Percentiles rank a stretch among this genome's conserved stretches.
phyloP scores from a whole-genome alignment of 1,140 invertebrate genomes.

The Brachionus rotundiformis region DNA sequence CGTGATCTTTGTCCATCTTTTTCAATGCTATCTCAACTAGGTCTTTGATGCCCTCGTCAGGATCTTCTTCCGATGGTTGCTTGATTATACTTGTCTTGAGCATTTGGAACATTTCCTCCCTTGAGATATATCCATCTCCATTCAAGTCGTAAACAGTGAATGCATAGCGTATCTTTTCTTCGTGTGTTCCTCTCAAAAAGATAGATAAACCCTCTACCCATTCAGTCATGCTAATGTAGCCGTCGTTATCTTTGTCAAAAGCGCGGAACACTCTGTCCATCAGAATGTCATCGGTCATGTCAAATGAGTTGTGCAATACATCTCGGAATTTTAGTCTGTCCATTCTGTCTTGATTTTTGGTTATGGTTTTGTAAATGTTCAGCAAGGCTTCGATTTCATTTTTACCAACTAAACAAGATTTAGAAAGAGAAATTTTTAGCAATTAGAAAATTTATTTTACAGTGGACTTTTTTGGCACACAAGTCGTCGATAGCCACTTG shows the following conservation, averaged over 20 bases:
- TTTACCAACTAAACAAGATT: conserved; percentile 52
- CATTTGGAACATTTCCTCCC: conserved; percentile 72
- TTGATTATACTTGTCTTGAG: conserved; percentile 68
- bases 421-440: neutral
- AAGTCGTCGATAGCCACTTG: conserved; percentile 36
- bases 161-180: conserved; percentile 70
- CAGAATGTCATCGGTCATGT: conserved; percentile 82
- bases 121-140: conserved; percentile 62
- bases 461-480: conserved; percentile 27
- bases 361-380: conserved; percentile 52
- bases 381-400: conserved; percentile 54
- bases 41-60: conserved; percentile 85
- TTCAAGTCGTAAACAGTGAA: conserved; percentile 64
- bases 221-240: conserved; percentile 69
- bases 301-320: conserved; percentile 79
- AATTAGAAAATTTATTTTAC: neutral
- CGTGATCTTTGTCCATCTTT: conserved; percentile 77
- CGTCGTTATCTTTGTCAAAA: conserved; percentile 77
- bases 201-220: conserved; percentile 75
- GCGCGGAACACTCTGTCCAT: conserved; percentile 81
- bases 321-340: conserved; percentile 80
- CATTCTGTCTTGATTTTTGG: conserved; percentile 67
- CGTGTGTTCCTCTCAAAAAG: conserved; percentile 73
- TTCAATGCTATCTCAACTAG: conserved; percentile 78
- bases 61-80: conserved; percentile 75